phyloP scores from a whole-genome alignment of 2,113 vertebrate species.

The Carettochelys insculpta region DNA sequence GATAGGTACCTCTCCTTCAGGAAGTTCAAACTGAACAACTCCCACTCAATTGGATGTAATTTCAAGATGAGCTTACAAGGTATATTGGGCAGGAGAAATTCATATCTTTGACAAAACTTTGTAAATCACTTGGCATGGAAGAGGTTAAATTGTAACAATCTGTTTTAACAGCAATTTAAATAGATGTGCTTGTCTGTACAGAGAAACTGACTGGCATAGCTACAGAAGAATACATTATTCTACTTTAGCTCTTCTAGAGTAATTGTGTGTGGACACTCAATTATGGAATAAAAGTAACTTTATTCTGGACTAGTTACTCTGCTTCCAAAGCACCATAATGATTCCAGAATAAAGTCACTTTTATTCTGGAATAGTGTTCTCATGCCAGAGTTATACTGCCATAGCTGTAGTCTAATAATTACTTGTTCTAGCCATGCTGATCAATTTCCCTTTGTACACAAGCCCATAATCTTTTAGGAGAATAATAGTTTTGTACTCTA shows the following conservation, averaged over 20 bases:
- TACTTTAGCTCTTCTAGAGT: not conserved
- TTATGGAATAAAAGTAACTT: not conserved
- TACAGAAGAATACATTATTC: not conserved
- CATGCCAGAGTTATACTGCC: not conserved
- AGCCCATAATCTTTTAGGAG: not conserved
- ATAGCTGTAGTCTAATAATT: not conserved
- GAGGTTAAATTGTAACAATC: not conserved
- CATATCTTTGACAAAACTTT: not conserved
- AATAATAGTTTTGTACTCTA: slow-evolving; percentile 35
- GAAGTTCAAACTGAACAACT: slow-evolving; percentile 9
- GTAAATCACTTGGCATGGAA: not conserved
- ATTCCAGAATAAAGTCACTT: not conserved
- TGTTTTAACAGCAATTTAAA: not conserved
- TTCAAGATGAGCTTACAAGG: not conserved
- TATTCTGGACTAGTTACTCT: not conserved
- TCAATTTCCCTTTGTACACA: not conserved
- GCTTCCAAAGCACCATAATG: not conserved
- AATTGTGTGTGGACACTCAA: not conserved
- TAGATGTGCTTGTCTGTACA: not conserved
- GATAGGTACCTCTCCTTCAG: slow-evolving; percentile 13
- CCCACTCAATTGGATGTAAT: not conserved
- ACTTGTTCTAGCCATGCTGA: not conserved
- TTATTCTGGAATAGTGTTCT: not conserved
- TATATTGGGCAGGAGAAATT: not conserved
- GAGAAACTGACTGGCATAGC: not conserved